Conservation (phyloP, 2,113 vertebrate species). For the Dipodomys stephensi region DNA sequence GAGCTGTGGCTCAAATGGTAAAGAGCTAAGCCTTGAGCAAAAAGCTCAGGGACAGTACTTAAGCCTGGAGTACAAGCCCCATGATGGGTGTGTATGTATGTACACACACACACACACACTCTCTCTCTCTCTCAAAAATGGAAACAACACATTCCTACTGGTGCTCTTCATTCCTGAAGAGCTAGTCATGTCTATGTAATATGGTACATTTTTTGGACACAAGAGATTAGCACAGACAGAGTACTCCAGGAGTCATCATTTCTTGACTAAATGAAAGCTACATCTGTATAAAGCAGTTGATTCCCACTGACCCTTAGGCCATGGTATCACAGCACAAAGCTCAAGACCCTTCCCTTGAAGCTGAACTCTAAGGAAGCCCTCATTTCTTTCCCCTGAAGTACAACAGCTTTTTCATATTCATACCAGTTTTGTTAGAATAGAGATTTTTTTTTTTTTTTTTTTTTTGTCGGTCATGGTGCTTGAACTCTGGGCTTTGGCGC, state of each 20-base stretch:
- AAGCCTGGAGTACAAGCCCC: too few species aligned
- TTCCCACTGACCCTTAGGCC: background rate
- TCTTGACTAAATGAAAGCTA: background rate
- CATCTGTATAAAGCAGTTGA: background rate
- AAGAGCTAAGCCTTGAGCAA: too few species aligned
- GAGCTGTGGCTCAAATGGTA: too few species aligned
- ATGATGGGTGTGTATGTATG: too few species aligned
- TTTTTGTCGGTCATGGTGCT: too few species aligned
- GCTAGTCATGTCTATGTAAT: background rate
- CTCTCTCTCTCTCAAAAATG: too few species aligned
- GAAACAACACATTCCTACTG: background rate
- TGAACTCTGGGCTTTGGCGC: too few species aligned
- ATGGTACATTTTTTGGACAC: background rate
- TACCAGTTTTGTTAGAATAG: background rate
- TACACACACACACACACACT: too few species aligned
- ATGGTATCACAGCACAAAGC: background rate
- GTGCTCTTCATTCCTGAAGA: background rate
- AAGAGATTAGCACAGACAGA: background rate
- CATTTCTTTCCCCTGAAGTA: background rate
- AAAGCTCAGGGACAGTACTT: too few species aligned
- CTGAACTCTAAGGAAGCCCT: background rate
- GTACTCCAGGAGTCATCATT: background rate
- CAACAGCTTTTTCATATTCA: background rate
- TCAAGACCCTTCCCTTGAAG: background rate
- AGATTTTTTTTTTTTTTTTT: too few species aligned